Evolutionary conservation across 2,888 invertebrate species (phyloP).

Genomic region (Lepeophtheirus nordmannii): DNA sequence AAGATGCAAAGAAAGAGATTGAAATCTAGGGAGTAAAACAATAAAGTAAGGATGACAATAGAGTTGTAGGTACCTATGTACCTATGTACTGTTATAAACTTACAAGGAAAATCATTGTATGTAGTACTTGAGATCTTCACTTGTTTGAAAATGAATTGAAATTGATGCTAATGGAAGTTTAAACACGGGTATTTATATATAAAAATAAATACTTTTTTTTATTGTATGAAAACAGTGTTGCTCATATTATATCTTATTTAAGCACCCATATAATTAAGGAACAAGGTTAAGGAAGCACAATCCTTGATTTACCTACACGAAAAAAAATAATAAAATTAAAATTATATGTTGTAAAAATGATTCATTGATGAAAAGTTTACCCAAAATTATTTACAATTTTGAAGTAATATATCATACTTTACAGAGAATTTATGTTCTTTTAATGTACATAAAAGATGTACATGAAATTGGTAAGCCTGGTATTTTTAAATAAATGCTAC

Average conservation of each 20-base stretch:
- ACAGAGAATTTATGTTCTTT: too few relatives aligned
- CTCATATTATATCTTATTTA: not conserved
- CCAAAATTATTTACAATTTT: too few relatives aligned
- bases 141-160: not conserved
- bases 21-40: not conserved
- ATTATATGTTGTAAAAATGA: constrained; percentile 3
- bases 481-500: too few relatives aligned
- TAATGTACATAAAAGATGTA: too few relatives aligned
- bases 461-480: too few relatives aligned
- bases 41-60: not conserved
- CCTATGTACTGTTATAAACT: not conserved
- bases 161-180: not conserved
- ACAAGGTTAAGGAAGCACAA: constrained; percentile 1
- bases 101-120: too few relatives aligned
- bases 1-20: not conserved
- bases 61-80: not conserved
- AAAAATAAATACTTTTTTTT: not conserved
- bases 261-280: not conserved
- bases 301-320: not conserved
- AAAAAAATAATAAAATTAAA: not conserved
- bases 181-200: not conserved
- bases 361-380: not conserved
- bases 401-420: too few relatives aligned
- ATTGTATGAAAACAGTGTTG: not conserved
- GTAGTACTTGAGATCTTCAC: not conserved